phyloP scores from a whole-genome alignment of 2,888 invertebrate genomes.

The Apamea crenata region DNA sequence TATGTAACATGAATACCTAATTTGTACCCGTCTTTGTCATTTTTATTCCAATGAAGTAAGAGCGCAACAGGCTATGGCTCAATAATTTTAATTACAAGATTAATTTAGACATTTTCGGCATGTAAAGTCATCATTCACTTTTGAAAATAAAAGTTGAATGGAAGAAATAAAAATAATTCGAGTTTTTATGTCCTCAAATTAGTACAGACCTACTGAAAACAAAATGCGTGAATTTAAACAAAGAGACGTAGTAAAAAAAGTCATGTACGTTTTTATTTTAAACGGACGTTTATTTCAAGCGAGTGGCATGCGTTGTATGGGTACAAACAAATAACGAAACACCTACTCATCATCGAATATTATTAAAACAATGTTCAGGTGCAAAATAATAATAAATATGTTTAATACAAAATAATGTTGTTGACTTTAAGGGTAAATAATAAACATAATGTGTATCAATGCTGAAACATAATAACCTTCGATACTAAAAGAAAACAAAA shows the following conservation, averaged over 20 bases:
- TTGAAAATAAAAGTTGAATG: neutral
- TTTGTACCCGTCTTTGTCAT: neutral
- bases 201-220: neutral
- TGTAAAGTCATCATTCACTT: too few relatives aligned
- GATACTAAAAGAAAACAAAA: neutral
- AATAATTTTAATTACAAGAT: neutral
- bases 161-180: neutral
- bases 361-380: slow-evolving; percentile 13
- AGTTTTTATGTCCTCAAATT: neutral
- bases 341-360: slow-evolving; percentile 10
- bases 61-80: neutral
- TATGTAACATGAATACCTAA: neutral
- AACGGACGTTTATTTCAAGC: slow-evolving; percentile 1
- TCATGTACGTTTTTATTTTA: neutral
- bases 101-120: neutral
- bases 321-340: slow-evolving; percentile 20
- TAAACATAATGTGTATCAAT: neutral
- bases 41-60: neutral
- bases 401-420: neutral
- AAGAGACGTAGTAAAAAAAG: neutral
- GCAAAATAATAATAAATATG: too few relatives aligned
- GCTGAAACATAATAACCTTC: neutral
- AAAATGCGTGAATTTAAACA: neutral
- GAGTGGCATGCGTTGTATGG: slow-evolving; percentile 25
- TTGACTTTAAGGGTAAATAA: neutral